Evolutionary conservation across 1,140 invertebrate genomes (phyloP), one percentile per base, ranked within the genome.

Genomic region (Trichonephila clavipes): DNA sequence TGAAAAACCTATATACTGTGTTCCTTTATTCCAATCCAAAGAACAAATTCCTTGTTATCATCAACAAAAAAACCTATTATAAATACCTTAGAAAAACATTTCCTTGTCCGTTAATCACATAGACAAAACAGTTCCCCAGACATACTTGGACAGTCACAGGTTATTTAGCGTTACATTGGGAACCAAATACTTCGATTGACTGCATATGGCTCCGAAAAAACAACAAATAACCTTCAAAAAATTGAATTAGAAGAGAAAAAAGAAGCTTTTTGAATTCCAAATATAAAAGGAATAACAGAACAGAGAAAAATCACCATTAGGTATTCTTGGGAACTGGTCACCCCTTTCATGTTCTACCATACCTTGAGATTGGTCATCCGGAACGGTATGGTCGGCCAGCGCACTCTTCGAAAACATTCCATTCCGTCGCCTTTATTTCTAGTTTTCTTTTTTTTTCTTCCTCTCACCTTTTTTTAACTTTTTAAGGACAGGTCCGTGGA

Each of bases 251-350:
- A 18, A 14, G 3, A 28, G 24, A 28, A 77, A 77, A 77, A 77
- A 40, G 28, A 77, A 77, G 28, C 72, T 5, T 18, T 34, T 18
- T 34, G 24, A 40, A 14, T 77, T 77, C 72, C 18, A 40, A 34
- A 77, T 34, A 77, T 77, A 40, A 77, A 34, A 77, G 72, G 72
- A 77, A 77, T 77, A 77, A 77, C 28, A 77, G 28, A 12, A 77
- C 28, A 24, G 61, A 77, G 28, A 28, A 24, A 77, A 77, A 77
- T 77, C 69, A 16, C 51, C 51, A 16, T 77, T 1, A 24, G 16
- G 28, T 34, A 40, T 77, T 77, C 72, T 77, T 34, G 34, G 72
- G 72, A 77, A 34, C 28, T 77, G 72, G 72, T 77, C 72, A 77
- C 24, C 72, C 72, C 72, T 77, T 77, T 77, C 28, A 18, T 77